Evolutionary conservation across 2,888 invertebrate species (phyloP), one percentile per base, ranked within the genome.

Genomic region (Homarus gammarus): DNA sequence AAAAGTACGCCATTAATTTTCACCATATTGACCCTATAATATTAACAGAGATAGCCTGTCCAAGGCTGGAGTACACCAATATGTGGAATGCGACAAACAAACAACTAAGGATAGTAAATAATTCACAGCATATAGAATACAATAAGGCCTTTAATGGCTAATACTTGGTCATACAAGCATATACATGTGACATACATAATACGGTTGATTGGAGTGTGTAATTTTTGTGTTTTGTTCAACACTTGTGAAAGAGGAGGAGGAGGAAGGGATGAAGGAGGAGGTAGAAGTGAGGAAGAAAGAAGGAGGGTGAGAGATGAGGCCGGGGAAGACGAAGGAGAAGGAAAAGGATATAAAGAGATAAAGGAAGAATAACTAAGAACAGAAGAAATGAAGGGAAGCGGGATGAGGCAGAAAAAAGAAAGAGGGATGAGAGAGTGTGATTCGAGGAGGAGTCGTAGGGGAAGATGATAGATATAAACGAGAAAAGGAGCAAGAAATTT

Each of bases 61-160:
- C n/a, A n/a, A n/a, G n/a, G n/a, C n/a, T n/a, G n/a, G n/a, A n/a
- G n/a, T n/a, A n/a, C n/a, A n/a, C n/a, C n/a, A n/a, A n/a, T n/a
- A n/a, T n/a, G n/a, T n/a, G n/a, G n/a, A n/a, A n/a, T n/a, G n/a
- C n/a, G n/a, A n/a, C n/a, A n/a, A n/a, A n/a, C n/a, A n/a, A 44
- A 12, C 12, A 44, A 44, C 12, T 8, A 44, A 8, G 44, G 44
- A 44, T 44, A 44, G 44, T 44, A 44, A 44, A 8, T 8, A 44
- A 8, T 44, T 44, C 44, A 44, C 44, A 44, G 44, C 12, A 44
- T 44, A 44, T 8, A 44, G 44, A 8, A 44, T 44, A 44, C 44
- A 44, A n/a, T 44, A 31, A 64, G 64, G 64, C 27, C 64, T 64
- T 64, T 64, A 64, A 27, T 64, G 64, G 64, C 64, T 56, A 64